phyloP scores from a whole-genome alignment of 2,113 vertebrate genomes.

The Ardeotis arabs region DNA sequence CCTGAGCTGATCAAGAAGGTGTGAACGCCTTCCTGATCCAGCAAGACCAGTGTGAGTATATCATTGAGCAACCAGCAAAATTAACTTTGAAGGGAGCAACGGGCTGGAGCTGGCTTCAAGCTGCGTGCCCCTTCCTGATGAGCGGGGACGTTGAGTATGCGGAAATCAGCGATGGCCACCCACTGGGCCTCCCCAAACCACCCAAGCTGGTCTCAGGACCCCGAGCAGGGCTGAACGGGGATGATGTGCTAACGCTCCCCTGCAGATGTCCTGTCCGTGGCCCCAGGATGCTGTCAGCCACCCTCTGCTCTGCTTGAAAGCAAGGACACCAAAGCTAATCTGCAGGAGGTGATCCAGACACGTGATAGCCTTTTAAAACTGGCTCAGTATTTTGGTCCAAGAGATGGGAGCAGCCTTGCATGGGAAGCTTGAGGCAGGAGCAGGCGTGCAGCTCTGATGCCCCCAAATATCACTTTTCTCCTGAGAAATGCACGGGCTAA shows the following conservation, averaged over 20 bases:
- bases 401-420: rapidly evolving
- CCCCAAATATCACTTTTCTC: neutral
- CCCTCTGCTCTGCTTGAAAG: neutral
- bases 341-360: neutral
- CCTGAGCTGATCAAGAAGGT: neutral
- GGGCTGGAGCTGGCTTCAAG: neutral
- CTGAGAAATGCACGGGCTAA: rapidly evolving
- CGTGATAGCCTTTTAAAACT: rapidly evolving
- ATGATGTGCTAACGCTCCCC: neutral
- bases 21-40: neutral
- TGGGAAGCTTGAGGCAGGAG: rapidly evolving
- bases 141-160: neutral
- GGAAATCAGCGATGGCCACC: neutral
- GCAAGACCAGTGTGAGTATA: neutral
- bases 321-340: neutral
- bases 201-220: neutral
- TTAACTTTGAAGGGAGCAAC: rapidly evolving
- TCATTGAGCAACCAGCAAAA: neutral
- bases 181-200: neutral
- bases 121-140: rapidly evolving
- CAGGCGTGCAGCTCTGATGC: neutral
- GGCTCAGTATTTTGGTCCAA: neutral
- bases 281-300: neutral
- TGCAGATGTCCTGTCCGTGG: rapidly evolving
- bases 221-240: rapidly evolving